Percentiles rank a stretch among this genome's conserved stretches.
phyloP scores from a whole-genome alignment of 2,113 vertebrate species.

The Calyptommatus sinebrachiatus region DNA sequence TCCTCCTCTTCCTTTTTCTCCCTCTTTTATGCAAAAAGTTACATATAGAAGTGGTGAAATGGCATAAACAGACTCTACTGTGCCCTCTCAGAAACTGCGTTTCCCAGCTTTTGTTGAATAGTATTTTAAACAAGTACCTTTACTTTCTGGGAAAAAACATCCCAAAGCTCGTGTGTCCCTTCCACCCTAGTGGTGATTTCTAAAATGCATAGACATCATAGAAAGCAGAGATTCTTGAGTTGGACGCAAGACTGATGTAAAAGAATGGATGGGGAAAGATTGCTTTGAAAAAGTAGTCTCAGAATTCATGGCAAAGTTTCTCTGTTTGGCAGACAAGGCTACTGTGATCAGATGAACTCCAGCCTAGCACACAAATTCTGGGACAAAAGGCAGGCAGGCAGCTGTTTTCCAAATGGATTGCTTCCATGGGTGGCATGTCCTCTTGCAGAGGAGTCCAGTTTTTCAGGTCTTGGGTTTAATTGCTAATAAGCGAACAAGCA shows the following conservation, averaged over 20 bases:
- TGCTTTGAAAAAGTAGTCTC: neutral
- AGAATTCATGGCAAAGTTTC: neutral
- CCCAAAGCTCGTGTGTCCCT: too few species aligned
- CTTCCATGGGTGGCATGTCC: slow-evolving; percentile 5
- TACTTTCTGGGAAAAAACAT: slow-evolving; percentile 40
- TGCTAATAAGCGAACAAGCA: slow-evolving; percentile 30
- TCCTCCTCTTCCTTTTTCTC: neutral
- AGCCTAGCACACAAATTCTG: neutral
- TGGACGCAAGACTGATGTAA: neutral
- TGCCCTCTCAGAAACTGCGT: slow-evolving; percentile 38
- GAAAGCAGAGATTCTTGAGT: neutral
- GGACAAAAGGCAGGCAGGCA: slow-evolving; percentile 15
- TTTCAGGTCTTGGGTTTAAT: slow-evolving; percentile 36
- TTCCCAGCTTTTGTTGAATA: slow-evolving; percentile 58
- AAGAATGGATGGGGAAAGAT: neutral
- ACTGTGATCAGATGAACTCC: neutral
- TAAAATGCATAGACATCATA: slow-evolving; percentile 36
- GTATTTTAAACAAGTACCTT: slow-evolving; percentile 48
- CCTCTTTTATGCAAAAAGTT: slow-evolving; percentile 5
- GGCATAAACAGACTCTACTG: neutral
- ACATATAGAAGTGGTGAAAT: slow-evolving; percentile 7
- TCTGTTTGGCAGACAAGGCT: neutral
- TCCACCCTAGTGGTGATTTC: slow-evolving; percentile 54
- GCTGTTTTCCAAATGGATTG: slow-evolving; percentile 31
- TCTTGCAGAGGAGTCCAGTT: slow-evolving; percentile 41